A percentile compares a stretch with the other conserved stretches of the same genome.
Evolutionary conservation across 2,888 invertebrate species (phyloP).

Genomic region (Nowickia ferox): DNA sequence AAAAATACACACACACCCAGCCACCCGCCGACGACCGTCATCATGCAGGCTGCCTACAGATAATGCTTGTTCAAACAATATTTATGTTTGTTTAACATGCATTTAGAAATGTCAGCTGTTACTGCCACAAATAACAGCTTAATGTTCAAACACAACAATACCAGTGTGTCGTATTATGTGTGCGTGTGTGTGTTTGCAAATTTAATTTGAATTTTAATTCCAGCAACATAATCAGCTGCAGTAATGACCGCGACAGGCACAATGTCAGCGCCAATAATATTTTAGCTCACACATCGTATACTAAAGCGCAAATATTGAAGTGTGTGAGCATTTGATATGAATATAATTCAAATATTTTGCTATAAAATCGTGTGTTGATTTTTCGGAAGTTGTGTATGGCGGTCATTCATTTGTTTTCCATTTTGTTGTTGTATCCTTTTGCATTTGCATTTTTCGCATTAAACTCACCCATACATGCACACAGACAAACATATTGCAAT

Average conservation of each 20-base stretch:
- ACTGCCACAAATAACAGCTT: slow-evolving; percentile 57
- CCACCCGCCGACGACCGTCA: slow-evolving; percentile 15
- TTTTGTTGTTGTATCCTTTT: background rate
- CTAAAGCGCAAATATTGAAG: too few relatives aligned
- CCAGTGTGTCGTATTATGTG: background rate
- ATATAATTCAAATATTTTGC: slow-evolving; percentile 49
- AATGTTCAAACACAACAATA: slow-evolving; percentile 58
- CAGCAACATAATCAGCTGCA: slow-evolving; percentile 56
- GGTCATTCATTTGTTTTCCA: slow-evolving; percentile 34
- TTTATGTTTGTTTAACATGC: slow-evolving; percentile 71
- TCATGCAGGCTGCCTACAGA: slow-evolving; percentile 7
- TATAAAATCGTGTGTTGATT: slow-evolving; percentile 33
- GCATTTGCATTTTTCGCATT: background rate
- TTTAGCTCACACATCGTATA: background rate
- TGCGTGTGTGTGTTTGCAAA: background rate
- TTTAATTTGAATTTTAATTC: slow-evolving; percentile 42
- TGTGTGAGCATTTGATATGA: background rate
- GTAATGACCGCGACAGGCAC: slow-evolving; percentile 50
- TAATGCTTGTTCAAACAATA: slow-evolving; percentile 28
- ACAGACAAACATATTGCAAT: slow-evolving; percentile 52
- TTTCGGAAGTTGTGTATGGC: slow-evolving; percentile 28
- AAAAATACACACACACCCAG: slow-evolving; percentile 26
- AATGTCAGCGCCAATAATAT: slow-evolving; percentile 44
- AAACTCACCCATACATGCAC: slow-evolving; percentile 1
- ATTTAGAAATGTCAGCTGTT: slow-evolving; percentile 62